Conservation (phyloP, 2,113 vertebrate species). For the Phrynocephalus versicolor region DNA sequence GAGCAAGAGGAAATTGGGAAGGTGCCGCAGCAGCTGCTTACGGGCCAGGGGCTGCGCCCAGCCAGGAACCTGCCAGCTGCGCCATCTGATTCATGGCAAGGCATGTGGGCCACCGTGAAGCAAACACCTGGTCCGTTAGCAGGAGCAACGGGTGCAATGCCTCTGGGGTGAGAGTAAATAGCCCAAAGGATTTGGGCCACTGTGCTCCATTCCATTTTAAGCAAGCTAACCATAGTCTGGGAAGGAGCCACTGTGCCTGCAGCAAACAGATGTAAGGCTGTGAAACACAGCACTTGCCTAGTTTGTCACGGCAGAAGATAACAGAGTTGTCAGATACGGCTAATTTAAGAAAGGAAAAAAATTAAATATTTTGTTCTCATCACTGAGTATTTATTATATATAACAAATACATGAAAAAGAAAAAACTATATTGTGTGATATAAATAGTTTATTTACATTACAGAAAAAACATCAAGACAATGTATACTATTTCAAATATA, state of each 20-base stretch:
- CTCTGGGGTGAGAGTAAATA: too few species aligned
- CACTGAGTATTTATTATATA: slow-evolving; percentile 89
- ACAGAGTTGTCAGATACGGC: slow-evolving; percentile 71
- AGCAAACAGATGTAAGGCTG: slow-evolving; percentile 38
- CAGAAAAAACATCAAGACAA: slow-evolving; percentile 99
- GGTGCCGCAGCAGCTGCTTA: too few species aligned
- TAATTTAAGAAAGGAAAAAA: slow-evolving; percentile 77
- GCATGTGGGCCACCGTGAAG: too few species aligned
- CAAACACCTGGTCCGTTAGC: too few species aligned
- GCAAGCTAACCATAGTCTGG: not conserved
- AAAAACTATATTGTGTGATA: slow-evolving; percentile 94
- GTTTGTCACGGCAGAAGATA: slow-evolving; percentile 49
- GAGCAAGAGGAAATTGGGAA: too few species aligned
- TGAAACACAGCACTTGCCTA: not conserved
- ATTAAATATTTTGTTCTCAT: slow-evolving; percentile 75
- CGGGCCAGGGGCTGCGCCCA: too few species aligned
- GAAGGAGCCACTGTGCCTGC: not conserved
- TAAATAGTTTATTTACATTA: slow-evolving; percentile 99
- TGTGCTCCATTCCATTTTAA: too few species aligned
- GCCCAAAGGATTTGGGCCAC: not conserved
- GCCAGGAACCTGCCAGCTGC: too few species aligned
- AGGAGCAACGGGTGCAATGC: too few species aligned
- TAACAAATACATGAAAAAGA: slow-evolving; percentile 89
- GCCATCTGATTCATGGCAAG: too few species aligned
- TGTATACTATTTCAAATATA: slow-evolving; percentile 99